Conservation (phyloP, 2,113 vertebrate genomes). For the Blennius ocellaris region DNA sequence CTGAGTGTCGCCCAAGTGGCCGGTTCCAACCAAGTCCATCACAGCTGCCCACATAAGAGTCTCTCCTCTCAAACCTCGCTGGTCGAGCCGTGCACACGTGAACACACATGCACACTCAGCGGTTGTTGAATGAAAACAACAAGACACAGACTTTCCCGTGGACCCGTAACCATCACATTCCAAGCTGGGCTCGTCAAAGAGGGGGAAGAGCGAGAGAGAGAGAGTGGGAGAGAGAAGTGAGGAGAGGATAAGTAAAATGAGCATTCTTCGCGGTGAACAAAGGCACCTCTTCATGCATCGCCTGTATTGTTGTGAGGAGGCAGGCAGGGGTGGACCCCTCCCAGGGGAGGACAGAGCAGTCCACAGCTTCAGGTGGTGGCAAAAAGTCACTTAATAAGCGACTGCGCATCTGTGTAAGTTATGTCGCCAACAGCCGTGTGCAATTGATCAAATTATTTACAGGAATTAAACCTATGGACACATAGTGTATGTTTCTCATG, state of each 20-base stretch:
- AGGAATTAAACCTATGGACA: too few relatives aligned
- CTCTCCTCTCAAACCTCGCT: conserved; percentile 20
- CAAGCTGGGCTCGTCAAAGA: conserved; percentile 35
- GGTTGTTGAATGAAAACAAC: conserved; percentile 51
- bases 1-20: conserved; percentile 45
- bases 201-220: conserved; percentile 21
- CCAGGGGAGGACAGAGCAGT: conserved; percentile 24
- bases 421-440: too few relatives aligned
- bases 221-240: conserved; percentile 28
- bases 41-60: conserved; percentile 31
- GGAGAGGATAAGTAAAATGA: conserved; percentile 70
- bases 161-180: conserved; percentile 35
- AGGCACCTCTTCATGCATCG: conserved; percentile 66
- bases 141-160: too few relatives aligned
- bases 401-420: neutral
- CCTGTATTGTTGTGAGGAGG: conserved; percentile 56
- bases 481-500: too few relatives aligned
- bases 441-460: too few relatives aligned
- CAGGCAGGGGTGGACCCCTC: conserved; percentile 44
- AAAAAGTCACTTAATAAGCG: conserved; percentile 8
- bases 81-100: conserved; percentile 26
- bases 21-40: conserved; percentile 44
- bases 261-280: conserved; percentile 75
- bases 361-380: conserved; percentile 46
- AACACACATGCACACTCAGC: conserved; percentile 7